These are phyloP conservation scores for Cossypha dichroa DNA, from an alignment of 2,797 vertebrate genomes.

Conservation along the genomic window DNA sequence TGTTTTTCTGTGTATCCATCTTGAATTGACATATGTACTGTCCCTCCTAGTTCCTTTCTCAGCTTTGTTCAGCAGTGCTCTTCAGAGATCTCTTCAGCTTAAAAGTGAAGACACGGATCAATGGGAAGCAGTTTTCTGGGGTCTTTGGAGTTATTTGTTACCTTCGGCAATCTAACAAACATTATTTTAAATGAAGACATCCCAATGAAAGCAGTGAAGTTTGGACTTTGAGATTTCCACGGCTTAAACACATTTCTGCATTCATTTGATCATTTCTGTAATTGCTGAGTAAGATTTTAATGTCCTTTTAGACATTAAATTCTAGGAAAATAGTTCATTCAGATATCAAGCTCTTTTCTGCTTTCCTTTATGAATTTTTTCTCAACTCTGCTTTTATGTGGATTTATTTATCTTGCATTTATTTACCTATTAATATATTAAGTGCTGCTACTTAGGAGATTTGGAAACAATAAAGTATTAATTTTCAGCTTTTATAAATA, in stretches of 20 bases:
- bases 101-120: neutral
- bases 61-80: neutral
- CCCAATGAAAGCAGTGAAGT: neutral
- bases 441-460: neutral
- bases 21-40: rapidly evolving
- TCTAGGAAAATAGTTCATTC: neutral
- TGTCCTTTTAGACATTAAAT: neutral
- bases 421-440: neutral
- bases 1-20: neutral
- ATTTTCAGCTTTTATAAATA: neutral
- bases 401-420: neutral
- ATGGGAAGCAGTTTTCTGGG: neutral
- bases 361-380: neutral
- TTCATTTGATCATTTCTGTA: neutral
- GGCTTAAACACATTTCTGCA: neutral
- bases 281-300: neutral
- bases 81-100: neutral
- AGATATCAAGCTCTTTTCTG: neutral
- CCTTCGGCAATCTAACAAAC: neutral
- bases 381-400: neutral
- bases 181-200: neutral
- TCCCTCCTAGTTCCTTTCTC: neutral
- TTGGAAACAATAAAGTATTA: neutral
- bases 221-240: neutral
- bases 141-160: neutral